A percentile compares a stretch with the other conserved stretches of the same genome.
Evolutionary conservation across 35 echinoderm and acorn worm species (phyloP).

Genomic region (Patiria miniata): DNA sequence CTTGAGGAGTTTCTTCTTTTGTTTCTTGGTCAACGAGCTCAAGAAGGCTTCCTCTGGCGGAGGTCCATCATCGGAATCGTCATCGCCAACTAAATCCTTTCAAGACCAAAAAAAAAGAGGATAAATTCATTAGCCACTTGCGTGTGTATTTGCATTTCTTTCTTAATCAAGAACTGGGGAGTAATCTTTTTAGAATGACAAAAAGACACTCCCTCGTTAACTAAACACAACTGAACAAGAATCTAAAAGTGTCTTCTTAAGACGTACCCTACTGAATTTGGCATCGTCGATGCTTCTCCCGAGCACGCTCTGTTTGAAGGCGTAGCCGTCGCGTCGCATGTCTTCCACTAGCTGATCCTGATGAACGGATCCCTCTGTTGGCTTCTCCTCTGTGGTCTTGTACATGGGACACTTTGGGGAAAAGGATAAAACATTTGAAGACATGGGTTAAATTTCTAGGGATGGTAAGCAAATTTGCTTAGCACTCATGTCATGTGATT

Average conservation of each 20-base stretch:
- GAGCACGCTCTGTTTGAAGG: slow-evolving; percentile 87
- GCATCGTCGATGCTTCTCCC: slow-evolving; percentile 67
- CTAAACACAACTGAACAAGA: not conserved
- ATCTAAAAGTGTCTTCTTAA: not conserved
- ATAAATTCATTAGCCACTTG: not conserved
- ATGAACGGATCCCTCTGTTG: slow-evolving; percentile 60
- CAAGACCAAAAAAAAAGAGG: not conserved
- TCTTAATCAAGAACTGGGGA: not conserved
- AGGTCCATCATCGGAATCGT: slow-evolving; percentile 75
- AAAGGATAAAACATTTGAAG: not conserved
- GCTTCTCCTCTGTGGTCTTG: slow-evolving; percentile 65
- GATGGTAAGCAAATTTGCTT: not conserved
- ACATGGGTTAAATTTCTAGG: not conserved
- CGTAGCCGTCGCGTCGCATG: slow-evolving; percentile 83
- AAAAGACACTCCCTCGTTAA: not conserved
- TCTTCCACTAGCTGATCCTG: slow-evolving; percentile 85
- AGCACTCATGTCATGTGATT: not conserved
- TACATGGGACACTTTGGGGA: slow-evolving; percentile 79
- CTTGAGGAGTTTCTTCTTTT: slow-evolving; percentile 99
- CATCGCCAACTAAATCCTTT: slow-evolving; percentile 83
- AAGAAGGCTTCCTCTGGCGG: slow-evolving; percentile 86
- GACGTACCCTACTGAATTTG: slow-evolving; percentile 82
- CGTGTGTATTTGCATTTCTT: not conserved
- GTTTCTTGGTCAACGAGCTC: slow-evolving; percentile 84
- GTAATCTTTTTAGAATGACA: too few relatives aligned